These are phyloP conservation scores for Larimichthys polyactis DNA, from an alignment of 2,113 vertebrate species.

Conservation along the genomic window DNA sequence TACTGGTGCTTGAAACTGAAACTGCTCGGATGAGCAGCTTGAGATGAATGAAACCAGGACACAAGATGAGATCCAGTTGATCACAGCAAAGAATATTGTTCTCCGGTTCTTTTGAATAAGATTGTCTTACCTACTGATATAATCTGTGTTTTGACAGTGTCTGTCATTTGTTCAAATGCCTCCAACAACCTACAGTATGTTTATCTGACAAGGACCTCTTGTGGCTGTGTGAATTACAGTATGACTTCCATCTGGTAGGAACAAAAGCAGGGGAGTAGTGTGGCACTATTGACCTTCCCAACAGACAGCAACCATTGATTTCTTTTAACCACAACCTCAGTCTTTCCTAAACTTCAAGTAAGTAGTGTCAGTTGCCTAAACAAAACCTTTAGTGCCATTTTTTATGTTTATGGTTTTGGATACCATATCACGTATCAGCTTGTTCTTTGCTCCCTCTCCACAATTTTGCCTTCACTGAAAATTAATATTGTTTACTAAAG, in stretches of 20 bases:
- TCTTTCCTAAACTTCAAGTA: neutral
- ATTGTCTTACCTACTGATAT: slow-evolving; percentile 31
- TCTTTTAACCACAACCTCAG: neutral
- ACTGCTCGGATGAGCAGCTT: slow-evolving; percentile 34
- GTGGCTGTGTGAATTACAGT: neutral
- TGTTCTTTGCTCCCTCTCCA: neutral
- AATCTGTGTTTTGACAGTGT: slow-evolving; percentile 11
- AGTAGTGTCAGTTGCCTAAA: neutral
- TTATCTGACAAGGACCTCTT: slow-evolving; percentile 4
- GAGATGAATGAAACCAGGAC: slow-evolving; percentile 44
- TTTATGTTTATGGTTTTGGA: neutral
- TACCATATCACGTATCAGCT: neutral
- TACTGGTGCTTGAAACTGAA: slow-evolving; percentile 31
- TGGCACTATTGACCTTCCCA: neutral
- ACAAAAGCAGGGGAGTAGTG: neutral
- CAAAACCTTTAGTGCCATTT: neutral
- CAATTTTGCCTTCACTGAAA: neutral
- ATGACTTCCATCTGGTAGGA: neutral
- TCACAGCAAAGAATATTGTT: slow-evolving; percentile 25
- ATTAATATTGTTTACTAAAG: neutral
- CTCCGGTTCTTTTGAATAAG: slow-evolving; percentile 9
- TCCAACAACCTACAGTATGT: neutral
- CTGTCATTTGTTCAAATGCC: neutral
- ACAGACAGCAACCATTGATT: slow-evolving; percentile 11
- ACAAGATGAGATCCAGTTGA: slow-evolving; percentile 35